These are phyloP conservation scores for Ascidia mentula DNA, from an alignment of 23 tunicate species.

Conservation along the genomic window DNA sequence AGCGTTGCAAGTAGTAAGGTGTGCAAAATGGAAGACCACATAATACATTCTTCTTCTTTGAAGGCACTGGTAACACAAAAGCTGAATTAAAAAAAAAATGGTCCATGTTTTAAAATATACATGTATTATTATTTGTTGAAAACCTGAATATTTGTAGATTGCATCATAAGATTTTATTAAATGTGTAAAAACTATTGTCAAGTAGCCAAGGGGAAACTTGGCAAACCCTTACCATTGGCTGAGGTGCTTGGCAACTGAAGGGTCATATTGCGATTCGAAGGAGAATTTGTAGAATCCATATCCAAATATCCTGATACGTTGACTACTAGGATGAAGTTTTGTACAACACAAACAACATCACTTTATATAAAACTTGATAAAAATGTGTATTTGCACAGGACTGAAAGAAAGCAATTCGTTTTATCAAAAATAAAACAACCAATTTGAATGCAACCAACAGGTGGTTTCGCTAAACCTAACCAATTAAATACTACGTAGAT, in stretches of 20 bases:
- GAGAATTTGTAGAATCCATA: background rate
- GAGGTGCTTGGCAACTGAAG: conserved; percentile 3
- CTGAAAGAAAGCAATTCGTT: too few relatives aligned
- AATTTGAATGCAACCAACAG: too few relatives aligned
- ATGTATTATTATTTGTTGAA: background rate
- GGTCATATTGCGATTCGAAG: background rate
- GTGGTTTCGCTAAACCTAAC: too few relatives aligned
- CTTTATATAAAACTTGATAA: too few relatives aligned
- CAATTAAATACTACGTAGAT: too few relatives aligned
- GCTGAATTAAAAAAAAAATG: background rate
- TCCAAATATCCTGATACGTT: too few relatives aligned
- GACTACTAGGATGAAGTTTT: too few relatives aligned
- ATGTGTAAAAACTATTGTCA: background rate
- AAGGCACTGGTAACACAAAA: background rate
- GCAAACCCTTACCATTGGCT: background rate
- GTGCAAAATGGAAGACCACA: conserved; percentile 37
- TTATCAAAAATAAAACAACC: too few relatives aligned
- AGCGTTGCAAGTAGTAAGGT: conserved; percentile 39
- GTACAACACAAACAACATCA: too few relatives aligned
- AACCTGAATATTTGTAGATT: background rate
- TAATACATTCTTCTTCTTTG: conserved; percentile 12
- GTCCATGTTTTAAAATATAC: background rate
- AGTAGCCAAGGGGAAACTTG: background rate
- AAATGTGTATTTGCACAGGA: too few relatives aligned
- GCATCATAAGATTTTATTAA: background rate